Conservation (phyloP, 2,797 vertebrate species). For the Helostoma temminkii region DNA sequence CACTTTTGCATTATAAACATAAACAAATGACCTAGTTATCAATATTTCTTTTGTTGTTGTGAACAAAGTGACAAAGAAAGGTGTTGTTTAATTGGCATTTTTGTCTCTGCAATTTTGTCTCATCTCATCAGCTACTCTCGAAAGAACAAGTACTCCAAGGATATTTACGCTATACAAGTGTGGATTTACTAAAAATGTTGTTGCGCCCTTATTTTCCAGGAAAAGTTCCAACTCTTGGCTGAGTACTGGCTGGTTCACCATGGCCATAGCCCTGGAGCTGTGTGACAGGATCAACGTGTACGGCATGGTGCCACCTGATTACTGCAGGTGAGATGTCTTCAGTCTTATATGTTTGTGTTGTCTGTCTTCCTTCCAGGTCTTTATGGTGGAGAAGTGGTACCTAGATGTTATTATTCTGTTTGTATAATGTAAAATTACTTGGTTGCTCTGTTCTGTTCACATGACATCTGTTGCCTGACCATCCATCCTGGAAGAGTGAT, state of each 20-base stretch:
- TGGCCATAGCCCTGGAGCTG: constrained; percentile 93
- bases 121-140: constrained; percentile 11
- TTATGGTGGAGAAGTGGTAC: too few relatives aligned
- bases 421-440: too few relatives aligned
- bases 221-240: constrained; percentile 96
- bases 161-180: not conserved
- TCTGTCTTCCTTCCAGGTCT: too few relatives aligned
- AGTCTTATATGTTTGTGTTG: too few relatives aligned
- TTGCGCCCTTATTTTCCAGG: constrained; percentile 75
- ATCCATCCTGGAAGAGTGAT: too few relatives aligned
- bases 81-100: constrained; percentile 2
- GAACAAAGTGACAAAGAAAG: constrained; percentile 1
- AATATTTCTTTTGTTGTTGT: constrained; percentile 20
- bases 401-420: too few relatives aligned
- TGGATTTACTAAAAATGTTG: not conserved
- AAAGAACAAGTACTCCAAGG: not conserved
- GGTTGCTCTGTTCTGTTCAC: too few relatives aligned
- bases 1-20: constrained; percentile 18
- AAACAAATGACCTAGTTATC: constrained; percentile 21
- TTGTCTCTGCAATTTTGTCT: constrained; percentile 9
- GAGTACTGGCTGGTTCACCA: constrained; percentile 98
- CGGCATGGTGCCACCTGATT: constrained; percentile 95
- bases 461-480: too few relatives aligned
- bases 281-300: constrained; percentile 94
- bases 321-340: constrained; percentile 88